Percentiles rank a stretch among this genome's conserved stretches.
Evolutionary conservation across 2,888 invertebrate species (phyloP).

Genomic region (Orchestes rusci): DNA sequence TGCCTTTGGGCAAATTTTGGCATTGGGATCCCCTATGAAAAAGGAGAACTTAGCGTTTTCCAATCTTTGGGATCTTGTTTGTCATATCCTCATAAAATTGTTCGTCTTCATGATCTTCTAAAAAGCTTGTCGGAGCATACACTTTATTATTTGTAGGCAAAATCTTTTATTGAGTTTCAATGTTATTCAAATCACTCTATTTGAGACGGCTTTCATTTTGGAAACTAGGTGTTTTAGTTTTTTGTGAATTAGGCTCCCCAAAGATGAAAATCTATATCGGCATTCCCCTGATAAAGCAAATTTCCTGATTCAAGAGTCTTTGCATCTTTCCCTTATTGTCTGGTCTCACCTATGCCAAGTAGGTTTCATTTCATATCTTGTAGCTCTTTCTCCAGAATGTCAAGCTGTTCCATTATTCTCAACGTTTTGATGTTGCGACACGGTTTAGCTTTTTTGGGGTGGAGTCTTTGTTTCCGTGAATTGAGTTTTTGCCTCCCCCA

Average conservation of each 20-base stretch:
- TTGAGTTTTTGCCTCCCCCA: no score
- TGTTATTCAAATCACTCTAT: not conserved
- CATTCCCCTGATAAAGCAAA: not conserved
- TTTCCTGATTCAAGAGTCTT: not conserved
- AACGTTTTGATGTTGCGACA: not conserved
- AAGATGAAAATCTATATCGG: not conserved
- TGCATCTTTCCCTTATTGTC: not conserved
- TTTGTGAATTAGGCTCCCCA: not conserved
- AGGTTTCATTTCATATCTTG: not conserved
- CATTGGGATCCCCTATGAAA: not conserved
- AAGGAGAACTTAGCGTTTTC: not conserved
- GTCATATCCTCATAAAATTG: not conserved
- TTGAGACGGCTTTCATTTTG: not conserved
- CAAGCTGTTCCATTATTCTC: not conserved
- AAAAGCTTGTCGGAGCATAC: not conserved
- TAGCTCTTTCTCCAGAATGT: not conserved
- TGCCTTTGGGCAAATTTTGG: not conserved
- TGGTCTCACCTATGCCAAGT: not conserved
- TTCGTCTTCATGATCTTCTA: not conserved
- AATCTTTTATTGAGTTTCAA: not conserved
- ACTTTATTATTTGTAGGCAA: not conserved
- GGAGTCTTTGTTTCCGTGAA: no score
- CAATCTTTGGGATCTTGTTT: not conserved
- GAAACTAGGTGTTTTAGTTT: not conserved
- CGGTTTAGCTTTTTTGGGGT: no score